Conservation (phyloP, 2,113 vertebrate genomes). For the Dasyornis broadbenti region DNA sequence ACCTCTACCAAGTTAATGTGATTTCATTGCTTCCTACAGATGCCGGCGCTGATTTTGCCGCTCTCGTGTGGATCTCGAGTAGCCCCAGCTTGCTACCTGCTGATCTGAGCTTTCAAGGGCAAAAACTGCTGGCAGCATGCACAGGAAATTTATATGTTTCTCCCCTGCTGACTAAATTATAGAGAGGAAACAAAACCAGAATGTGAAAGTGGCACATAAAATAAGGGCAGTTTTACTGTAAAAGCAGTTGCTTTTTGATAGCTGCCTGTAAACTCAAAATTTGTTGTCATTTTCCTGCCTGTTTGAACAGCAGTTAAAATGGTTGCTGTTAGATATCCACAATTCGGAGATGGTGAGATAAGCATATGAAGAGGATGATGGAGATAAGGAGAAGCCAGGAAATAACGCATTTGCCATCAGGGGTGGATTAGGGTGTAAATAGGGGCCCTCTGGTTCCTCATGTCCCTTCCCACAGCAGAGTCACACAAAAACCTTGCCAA, state of each 20-base stretch:
- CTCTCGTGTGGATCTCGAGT: neutral
- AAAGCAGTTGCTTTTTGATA: neutral
- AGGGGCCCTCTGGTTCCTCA: neutral
- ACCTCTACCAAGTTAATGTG: neutral
- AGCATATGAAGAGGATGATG: neutral
- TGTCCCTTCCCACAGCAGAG: neutral
- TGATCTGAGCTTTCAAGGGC: neutral
- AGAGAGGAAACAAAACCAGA: conserved; percentile 16
- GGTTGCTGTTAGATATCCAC: neutral
- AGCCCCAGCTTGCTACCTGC: neutral
- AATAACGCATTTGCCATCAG: neutral
- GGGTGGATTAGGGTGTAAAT: neutral
- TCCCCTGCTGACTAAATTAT: conserved; percentile 9
- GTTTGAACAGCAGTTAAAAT: neutral
- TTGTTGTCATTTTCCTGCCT: neutral
- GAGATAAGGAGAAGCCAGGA: neutral
- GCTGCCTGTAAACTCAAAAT: neutral
- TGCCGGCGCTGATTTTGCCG: neutral
- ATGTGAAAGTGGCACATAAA: neutral
- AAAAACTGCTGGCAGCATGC: neutral
- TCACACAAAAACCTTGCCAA: neutral
- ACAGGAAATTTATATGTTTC: conserved; percentile 8
- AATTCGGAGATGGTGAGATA: neutral
- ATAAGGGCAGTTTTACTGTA: neutral
- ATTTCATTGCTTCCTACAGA: neutral